Percentiles rank a stretch among this genome's conserved stretches.
phyloP scores from a whole-genome alignment of 2,888 invertebrate genomes.

The Prostheceraeus crozeri region DNA sequence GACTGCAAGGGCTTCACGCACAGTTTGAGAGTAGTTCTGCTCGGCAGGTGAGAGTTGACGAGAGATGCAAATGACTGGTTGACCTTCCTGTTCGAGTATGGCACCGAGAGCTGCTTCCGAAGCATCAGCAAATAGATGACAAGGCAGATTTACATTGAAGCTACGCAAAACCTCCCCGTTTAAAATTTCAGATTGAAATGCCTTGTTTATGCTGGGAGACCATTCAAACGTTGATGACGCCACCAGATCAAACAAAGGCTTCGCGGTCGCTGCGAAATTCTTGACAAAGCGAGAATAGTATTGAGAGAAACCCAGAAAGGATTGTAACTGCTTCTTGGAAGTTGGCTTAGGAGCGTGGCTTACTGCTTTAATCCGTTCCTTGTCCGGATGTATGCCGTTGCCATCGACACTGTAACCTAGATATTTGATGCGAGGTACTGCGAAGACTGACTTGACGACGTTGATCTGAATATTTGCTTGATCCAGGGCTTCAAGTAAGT shows the following conservation, averaged over 20 bases:
- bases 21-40: slow-evolving; percentile 17
- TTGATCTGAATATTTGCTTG: slow-evolving; percentile 1
- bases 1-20: neutral
- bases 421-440: neutral
- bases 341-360: slow-evolving; percentile 5
- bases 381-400: slow-evolving; percentile 3
- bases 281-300: neutral
- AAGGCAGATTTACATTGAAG: too few relatives aligned
- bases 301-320: slow-evolving; percentile 8
- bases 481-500: neutral
- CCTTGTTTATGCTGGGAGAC: too few relatives aligned
- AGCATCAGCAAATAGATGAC: neutral
- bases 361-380: neutral
- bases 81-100: neutral
- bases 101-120: slow-evolving; percentile 13
- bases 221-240: too few relatives aligned
- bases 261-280: too few relatives aligned
- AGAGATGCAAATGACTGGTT: slow-evolving; percentile 20
- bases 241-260: too few relatives aligned
- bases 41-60: neutral
- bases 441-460: slow-evolving; percentile 1
- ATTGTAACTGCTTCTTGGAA: neutral
- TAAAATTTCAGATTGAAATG: too few relatives aligned
- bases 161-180: too few relatives aligned
- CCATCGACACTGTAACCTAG: neutral